Base-by-base conservation (phyloP, 2,888 invertebrate species). In the Microctonus hyperodae region DNA sequence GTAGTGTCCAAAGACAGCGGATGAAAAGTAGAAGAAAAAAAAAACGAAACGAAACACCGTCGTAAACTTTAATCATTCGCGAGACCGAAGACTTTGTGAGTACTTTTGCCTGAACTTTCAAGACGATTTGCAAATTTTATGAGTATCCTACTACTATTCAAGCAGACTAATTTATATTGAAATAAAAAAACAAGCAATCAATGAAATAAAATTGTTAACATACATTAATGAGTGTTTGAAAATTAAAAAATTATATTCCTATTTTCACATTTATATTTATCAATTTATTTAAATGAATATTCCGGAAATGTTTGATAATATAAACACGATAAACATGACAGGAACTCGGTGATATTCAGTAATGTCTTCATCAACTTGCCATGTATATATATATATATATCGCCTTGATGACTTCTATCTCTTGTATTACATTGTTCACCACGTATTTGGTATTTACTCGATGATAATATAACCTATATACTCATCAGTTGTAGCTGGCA, bases 401-500 rank as follows among this genome's bases (percentile, higher is more conserved):
- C n/a, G 61, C 11, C 37, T 62, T 23, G 62, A 62, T 62, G 53
- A 35, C 51, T 62, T 79, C 77, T 35, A 53, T 79, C 77, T 78
- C 77, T 74, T 75, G 74, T 72, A 74, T 70, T 72, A 73, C 76
- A 79, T 79, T 81, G 79, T 81, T 81, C 78, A 75, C 78, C 16
- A 44, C 78, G 79, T 81, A 79, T 79, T 76, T 73, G 75, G 74
- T 79, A 78, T 81, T 81, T 80, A 79, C 77, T 64, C 66, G 62
- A 53, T 59, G 16, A 44, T 44, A 44, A 44, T 44, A 44, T 44
- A 44, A 44, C 44, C 44, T 44, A 44, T 53, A 62, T 62, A 61
- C 23, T 23, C 65, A 65, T 55, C 40, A 23, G 65, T 48, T 56
- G 33, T 55, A 20, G 63, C 56, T 66, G 64, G 61, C 13, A 53